Base-by-base conservation (phyloP, 2,888 invertebrate genomes). In the Rutpela maculata region DNA sequence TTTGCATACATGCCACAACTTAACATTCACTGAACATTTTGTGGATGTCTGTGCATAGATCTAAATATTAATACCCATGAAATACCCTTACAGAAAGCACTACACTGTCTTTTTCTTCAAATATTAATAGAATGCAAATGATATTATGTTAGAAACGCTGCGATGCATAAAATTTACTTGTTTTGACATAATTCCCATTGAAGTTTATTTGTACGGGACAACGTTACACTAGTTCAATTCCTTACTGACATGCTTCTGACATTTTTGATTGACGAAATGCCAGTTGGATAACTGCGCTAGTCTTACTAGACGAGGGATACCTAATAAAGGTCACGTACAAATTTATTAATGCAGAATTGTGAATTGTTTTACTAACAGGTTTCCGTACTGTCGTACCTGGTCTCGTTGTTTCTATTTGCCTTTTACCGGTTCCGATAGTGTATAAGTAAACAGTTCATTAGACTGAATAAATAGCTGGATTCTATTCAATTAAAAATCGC, bases 71-170 rank as follows among this genome's bases (percentile, higher is more conserved):
- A 55, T 22, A 55, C 19, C 7, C 7, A 15, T 19, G 11, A 56
- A 31, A 31, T 4, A 22, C 35, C 1, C 63, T 18, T 15, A 12
- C 15, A 43, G 19, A 5, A 57, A 15, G 9, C 17, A 66, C 66
- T 4, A 31, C 43, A 60, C 26, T 70, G 43, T 59, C 43, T 38
- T 67, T 68, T 69, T 11, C 57, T n/a, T 26, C 50, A 74, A 31
- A 63, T 76, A 76, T 75, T 77, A 79, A 77, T 79, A 67, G 62
- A 74, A 77, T 75, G 79, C 75, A 79, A 79, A 79, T 77, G 38
- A 56, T 75, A 75, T 74, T 74, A 74, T 67, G 74, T 68, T 59
- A 62, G 70, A 67, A 70, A 73, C 72, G 77, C 62, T 75, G 73
- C 73, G 70, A 75, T 70, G 79, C 79, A 79, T 79, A 35, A 79